These are phyloP conservation scores for Lampris megalopsis DNA, from an alignment of 2,113 vertebrate genomes.

Conservation along the genomic window DNA sequence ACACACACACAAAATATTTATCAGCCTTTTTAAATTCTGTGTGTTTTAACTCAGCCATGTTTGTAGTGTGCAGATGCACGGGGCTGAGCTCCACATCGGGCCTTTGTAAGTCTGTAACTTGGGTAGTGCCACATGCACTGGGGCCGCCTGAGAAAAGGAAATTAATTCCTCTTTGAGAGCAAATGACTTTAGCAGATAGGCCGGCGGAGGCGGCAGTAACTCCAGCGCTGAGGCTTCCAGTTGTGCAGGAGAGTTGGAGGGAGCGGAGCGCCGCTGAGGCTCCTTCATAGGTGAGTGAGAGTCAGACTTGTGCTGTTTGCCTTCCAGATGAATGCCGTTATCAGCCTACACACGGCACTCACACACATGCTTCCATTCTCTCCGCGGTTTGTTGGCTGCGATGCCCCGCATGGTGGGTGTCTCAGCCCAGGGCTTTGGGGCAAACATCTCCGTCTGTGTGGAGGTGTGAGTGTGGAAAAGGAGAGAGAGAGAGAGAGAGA, in stretches of 20 bases:
- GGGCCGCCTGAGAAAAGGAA: conserved; percentile 78
- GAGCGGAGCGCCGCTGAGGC: conserved; percentile 56
- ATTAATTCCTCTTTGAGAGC: conserved; percentile 82
- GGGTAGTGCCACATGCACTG: conserved; percentile 66
- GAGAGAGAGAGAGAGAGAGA: neutral
- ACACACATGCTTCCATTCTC: conserved; percentile 75
- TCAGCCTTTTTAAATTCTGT: too few species aligned
- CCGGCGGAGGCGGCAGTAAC: conserved; percentile 58
- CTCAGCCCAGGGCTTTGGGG: conserved; percentile 49
- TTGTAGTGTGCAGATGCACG: conserved; percentile 21
- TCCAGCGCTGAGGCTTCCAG: conserved; percentile 32
- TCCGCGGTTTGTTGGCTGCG: conserved; percentile 26
- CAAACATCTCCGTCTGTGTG: conserved; percentile 22
- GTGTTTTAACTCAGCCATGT: conserved; percentile 3
- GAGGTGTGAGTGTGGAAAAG: neutral
- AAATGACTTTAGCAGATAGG: conserved; percentile 84
- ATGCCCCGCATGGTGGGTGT: conserved; percentile 52
- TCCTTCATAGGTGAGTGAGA: conserved; percentile 64
- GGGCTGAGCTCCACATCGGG: conserved; percentile 18
- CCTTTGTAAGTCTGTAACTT: conserved; percentile 35
- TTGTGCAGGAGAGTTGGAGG: conserved; percentile 54
- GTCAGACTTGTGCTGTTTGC: conserved; percentile 74
- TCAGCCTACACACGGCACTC: conserved; percentile 63
- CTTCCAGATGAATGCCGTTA: conserved; percentile 79
- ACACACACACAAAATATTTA: too few species aligned